These are phyloP conservation scores for Neoarius graeffei DNA, from an alignment of 2,113 vertebrate species.

Conservation along the genomic window DNA sequence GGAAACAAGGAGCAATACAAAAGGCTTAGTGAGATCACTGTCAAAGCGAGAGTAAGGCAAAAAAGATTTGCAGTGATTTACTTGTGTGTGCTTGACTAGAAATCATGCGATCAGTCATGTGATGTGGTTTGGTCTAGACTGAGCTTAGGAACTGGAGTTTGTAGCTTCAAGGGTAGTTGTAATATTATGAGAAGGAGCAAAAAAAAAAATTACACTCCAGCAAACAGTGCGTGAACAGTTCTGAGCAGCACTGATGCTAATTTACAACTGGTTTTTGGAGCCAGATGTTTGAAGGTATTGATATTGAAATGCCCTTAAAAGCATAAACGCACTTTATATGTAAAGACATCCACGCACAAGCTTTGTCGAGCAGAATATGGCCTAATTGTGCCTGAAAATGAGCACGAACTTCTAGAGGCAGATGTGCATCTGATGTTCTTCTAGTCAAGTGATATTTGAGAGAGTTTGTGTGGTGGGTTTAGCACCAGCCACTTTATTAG, in stretches of 20 bases:
- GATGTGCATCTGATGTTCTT: slow-evolving; percentile 11
- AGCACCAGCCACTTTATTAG: not conserved
- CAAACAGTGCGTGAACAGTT: not conserved
- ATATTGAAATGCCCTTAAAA: not conserved
- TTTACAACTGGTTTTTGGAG: not conserved
- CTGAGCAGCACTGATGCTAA: not conserved
- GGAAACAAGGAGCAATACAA: not conserved
- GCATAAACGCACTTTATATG: not conserved
- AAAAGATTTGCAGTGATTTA: not conserved
- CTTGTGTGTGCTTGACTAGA: not conserved
- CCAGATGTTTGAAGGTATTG: too few species aligned
- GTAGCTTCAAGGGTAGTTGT: not conserved
- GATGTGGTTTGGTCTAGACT: not conserved
- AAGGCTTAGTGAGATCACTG: not conserved
- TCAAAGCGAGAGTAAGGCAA: not conserved
- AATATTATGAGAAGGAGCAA: not conserved
- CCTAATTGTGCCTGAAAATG: not conserved
- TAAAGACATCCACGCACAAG: not conserved
- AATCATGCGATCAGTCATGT: not conserved
- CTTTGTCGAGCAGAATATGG: not conserved
- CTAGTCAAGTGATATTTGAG: not conserved
- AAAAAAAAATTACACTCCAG: not conserved
- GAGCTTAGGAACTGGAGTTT: not conserved
- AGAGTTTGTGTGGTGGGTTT: not conserved
- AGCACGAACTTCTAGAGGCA: not conserved